Conservation (phyloP, 2,113 vertebrate genomes). For the Cryptotis parvus region DNA sequence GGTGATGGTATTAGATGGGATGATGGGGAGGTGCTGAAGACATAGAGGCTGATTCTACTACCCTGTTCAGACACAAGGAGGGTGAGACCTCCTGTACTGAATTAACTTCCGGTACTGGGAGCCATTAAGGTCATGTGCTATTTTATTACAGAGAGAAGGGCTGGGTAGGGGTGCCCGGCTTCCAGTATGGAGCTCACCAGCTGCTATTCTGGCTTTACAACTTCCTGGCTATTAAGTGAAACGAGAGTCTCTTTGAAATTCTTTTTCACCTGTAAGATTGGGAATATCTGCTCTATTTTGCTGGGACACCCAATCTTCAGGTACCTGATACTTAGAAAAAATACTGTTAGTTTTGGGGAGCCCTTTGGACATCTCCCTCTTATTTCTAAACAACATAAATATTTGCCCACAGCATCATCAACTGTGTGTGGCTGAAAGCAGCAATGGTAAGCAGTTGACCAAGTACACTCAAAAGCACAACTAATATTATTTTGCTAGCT, state of each 20-base stretch:
- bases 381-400: background rate
- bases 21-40: background rate
- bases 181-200: background rate
- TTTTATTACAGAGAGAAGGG: background rate
- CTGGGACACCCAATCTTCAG: background rate
- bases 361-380: background rate
- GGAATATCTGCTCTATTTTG: background rate
- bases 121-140: background rate
- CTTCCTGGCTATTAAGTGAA: background rate
- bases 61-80: too few relatives aligned
- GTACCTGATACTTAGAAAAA: background rate
- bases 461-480: background rate
- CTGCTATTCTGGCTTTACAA: background rate
- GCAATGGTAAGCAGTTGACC: background rate
- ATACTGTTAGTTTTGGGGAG: too few relatives aligned
- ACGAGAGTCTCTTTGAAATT: background rate
- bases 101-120: background rate
- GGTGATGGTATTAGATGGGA: background rate
- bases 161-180: background rate
- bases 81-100: too few relatives aligned
- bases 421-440: constrained; percentile 27
- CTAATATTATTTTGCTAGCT: constrained; percentile 48
- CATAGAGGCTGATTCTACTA: too few relatives aligned
- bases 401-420: constrained; percentile 1
- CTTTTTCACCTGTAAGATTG: background rate